Evolutionary conservation across 2,113 vertebrate species (phyloP).

Genomic region (Neoarius graeffei): DNA sequence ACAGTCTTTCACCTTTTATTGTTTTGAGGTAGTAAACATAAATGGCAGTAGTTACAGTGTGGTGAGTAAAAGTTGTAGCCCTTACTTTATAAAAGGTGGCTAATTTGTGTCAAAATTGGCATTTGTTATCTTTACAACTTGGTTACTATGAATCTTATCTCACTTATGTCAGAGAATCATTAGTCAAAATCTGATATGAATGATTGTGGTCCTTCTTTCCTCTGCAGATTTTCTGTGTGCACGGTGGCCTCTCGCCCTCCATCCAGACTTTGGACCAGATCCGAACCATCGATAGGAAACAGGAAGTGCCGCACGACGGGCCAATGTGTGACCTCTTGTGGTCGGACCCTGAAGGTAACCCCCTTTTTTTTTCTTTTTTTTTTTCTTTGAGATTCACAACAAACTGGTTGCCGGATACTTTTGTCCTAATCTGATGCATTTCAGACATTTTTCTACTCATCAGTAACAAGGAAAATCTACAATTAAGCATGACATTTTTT

Average conservation of each 20-base stretch:
- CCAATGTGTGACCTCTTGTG: conserved; percentile 95
- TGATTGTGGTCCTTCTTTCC: not conserved
- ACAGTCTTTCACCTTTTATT: not conserved
- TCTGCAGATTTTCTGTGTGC: conserved; percentile 83
- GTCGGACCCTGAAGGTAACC: conserved; percentile 92
- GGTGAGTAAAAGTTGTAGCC: not conserved
- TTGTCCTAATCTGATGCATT: not conserved
- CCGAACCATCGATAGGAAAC: conserved; percentile 92
- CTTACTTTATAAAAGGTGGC: not conserved
- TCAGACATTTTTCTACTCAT: not conserved
- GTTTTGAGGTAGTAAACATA: not conserved
- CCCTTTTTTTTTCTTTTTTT: not conserved
- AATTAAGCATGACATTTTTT: not conserved
- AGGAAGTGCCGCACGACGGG: conserved; percentile 93
- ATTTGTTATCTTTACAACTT: not conserved
- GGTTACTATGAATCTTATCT: not conserved
- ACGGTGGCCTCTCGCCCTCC: conserved; percentile 90
- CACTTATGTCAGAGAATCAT: not conserved
- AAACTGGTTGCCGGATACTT: not conserved
- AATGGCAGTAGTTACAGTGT: not conserved
- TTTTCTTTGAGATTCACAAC: not conserved
- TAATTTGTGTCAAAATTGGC: not conserved
- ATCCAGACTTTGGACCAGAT: conserved; percentile 97
- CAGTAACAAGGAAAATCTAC: not conserved
- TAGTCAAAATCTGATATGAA: not conserved